Evolutionary conservation across 1,140 invertebrate genomes (phyloP).

Genomic region (Atta texana): DNA sequence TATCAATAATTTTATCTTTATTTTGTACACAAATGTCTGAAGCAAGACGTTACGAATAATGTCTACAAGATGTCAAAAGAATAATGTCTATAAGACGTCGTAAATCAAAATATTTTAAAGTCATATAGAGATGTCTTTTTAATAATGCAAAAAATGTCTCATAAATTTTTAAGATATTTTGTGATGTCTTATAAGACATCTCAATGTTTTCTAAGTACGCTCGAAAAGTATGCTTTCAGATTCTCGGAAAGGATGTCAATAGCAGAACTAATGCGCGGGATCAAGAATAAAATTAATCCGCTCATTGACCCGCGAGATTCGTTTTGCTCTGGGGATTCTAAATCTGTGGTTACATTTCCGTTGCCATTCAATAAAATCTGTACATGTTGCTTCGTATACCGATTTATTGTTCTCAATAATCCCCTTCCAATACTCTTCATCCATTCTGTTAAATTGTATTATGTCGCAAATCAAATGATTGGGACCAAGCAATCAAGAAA

Average conservation of each 20-base stretch:
- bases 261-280: conserved; percentile 29
- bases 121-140: too few species aligned
- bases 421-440: not conserved
- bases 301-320: conserved; percentile 13
- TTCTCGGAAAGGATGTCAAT: not conserved
- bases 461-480: conserved; percentile 27
- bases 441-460: conserved; percentile 37
- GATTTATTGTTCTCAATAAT: conserved; percentile 3
- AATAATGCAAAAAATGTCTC: too few species aligned
- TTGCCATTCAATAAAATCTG: conserved; percentile 7
- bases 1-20: too few species aligned
- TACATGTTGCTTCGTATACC: not conserved
- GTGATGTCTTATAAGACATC: too few species aligned
- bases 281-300: conserved; percentile 43
- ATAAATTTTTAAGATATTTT: too few species aligned
- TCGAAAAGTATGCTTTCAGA: conserved; percentile 1
- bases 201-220: too few species aligned
- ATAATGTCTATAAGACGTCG: too few species aligned
- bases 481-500: conserved; percentile 15
- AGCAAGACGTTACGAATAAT: too few species aligned
- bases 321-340: not conserved
- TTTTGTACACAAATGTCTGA: too few species aligned
- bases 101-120: too few species aligned
- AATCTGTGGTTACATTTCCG: not conserved
- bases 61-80: too few species aligned